A percentile compares a stretch with the other conserved stretches of the same genome.
These are phyloP conservation scores for Dromiciops gliroides DNA, from an alignment of 2,113 vertebrate genomes.

Conservation along the genomic window DNA sequence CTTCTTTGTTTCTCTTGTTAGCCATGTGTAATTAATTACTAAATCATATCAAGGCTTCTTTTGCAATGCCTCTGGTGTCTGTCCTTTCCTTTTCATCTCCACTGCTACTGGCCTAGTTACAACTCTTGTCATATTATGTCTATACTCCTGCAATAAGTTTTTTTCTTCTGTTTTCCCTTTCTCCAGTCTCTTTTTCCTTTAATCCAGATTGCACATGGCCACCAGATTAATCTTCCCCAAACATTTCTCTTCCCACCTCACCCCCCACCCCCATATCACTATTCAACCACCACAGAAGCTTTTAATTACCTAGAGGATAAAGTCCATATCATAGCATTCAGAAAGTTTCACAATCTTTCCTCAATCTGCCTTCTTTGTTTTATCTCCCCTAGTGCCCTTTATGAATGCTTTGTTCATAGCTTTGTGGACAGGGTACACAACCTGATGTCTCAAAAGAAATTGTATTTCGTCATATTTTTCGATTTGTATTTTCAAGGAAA, in stretches of 20 bases:
- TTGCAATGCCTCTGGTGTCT: background rate
- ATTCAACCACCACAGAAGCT: background rate
- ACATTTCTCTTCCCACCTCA: background rate
- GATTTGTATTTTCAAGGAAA: background rate
- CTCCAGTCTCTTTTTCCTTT: slow-evolving; percentile 2
- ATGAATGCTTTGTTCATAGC: background rate
- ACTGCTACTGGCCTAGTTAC: background rate
- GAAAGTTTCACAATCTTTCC: too few relatives aligned
- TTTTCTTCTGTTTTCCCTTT: background rate
- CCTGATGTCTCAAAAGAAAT: background rate
- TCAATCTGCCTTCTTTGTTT: background rate
- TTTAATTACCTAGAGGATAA: background rate
- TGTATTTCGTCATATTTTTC: background rate
- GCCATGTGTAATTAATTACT: background rate
- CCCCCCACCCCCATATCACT: background rate
- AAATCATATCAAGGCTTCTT: background rate
- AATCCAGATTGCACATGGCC: background rate
- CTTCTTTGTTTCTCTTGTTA: fast-evolving
- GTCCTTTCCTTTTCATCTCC: background rate
- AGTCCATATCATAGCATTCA: background rate
- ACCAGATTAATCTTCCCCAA: slow-evolving; percentile 7
- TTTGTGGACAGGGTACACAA: background rate
- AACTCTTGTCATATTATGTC: background rate
- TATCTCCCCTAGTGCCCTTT: background rate
- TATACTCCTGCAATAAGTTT: background rate